Base-by-base conservation (phyloP, 2,888 invertebrate species). In the Dryobotodes eremita region DNA sequence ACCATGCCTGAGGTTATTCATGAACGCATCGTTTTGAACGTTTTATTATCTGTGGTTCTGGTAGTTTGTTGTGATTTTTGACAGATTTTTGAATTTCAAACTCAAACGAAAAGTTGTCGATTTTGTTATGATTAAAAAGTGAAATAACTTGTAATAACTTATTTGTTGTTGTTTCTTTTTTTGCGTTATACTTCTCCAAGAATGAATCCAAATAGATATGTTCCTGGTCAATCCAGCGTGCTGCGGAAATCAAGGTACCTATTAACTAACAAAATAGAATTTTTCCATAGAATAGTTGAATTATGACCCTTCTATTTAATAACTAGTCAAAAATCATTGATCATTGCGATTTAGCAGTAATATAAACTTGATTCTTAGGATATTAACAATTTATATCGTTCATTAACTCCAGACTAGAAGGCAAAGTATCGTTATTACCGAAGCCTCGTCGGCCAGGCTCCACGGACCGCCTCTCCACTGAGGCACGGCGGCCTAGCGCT, bases 371-470 rank as follows among this genome's bases (percentile, higher is more conserved):
- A 23, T 64, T 48, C 3, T 0, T 11, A 48, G 1, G 11, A 26
- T 0, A 10, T n/a, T n/a, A 36, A 59, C 7, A 31, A 64, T 20
- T 7, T 36, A 4, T 15, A 36, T 46, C 13, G 4, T 53, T 7
- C 15, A 20, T 31, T 59, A 71, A 46, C 20, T 81, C 15, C 72
- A 95, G 95, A 79, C 75, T 94, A 61, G 96, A 96, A 85, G 93
- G 93, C 61, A 95, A 93, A 79, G 94, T 92, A 0, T 97, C 96
- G 0, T 81, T 96, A 85, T 87, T 97, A 61, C 96, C 96, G 1
- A 95, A 94, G 84, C 95, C 94, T 0, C 93, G 94, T 0, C 93
- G 95, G 0, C 93, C 93, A 2, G 94, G 93, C 7, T 96, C 96
- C 2, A 95, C 92, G 0, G 96, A 96, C 83, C 94, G 96, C 0